Evolutionary conservation across 2,888 invertebrate genomes (phyloP).

Genomic region (Beris chalybata): DNA sequence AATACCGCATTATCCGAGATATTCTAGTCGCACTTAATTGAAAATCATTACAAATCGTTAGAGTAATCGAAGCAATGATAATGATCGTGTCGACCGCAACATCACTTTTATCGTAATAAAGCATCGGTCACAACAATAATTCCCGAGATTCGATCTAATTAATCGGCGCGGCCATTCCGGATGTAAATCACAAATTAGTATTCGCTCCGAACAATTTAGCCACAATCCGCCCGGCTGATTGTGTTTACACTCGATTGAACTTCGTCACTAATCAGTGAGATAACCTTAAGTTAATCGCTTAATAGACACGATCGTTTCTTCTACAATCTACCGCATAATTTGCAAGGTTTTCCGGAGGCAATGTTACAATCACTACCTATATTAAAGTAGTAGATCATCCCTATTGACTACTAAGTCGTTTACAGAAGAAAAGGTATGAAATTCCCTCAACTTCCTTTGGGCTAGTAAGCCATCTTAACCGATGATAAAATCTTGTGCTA

Average conservation of each 20-base stretch:
- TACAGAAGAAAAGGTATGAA: too few species aligned
- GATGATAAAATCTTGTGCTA: too few species aligned
- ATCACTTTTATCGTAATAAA: neutral
- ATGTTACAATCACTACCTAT: too few species aligned
- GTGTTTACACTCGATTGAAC: constrained; percentile 35
- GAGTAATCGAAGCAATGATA: too few species aligned
- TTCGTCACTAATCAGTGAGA: neutral
- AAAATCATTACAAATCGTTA: too few species aligned
- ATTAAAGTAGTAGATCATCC: too few species aligned
- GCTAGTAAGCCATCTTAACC: too few species aligned
- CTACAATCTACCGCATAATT: constrained; percentile 7
- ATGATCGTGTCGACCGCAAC: neutral
- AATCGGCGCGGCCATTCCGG: constrained; percentile 5
- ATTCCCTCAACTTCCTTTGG: too few species aligned
- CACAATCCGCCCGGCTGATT: constrained; percentile 29
- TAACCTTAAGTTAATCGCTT: too few species aligned
- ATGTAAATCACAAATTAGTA: constrained; percentile 32
- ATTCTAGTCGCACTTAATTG: too few species aligned
- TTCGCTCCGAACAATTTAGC: neutral
- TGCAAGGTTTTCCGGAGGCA: constrained; percentile 20
- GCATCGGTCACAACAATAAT: constrained; percentile 11
- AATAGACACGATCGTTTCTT: constrained; percentile 5
- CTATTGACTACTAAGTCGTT: too few species aligned
- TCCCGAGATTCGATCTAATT: constrained; percentile 18
- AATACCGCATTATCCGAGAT: too few species aligned